Conservation (phyloP, 2,113 vertebrate genomes). For the Catagonus wagneri region DNA sequence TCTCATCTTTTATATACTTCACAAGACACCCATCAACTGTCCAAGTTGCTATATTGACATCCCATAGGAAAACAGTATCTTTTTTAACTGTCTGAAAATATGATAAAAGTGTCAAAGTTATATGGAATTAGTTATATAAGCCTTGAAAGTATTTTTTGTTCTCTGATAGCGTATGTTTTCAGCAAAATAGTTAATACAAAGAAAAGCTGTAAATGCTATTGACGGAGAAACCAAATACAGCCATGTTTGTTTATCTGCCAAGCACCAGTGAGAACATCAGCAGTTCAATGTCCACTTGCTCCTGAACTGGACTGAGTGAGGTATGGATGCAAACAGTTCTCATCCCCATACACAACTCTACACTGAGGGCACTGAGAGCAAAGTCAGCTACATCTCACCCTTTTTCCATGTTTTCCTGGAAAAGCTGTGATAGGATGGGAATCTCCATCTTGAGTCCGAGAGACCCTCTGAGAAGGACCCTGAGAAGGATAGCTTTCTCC, state of each 20-base stretch:
- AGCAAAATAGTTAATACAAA: neutral
- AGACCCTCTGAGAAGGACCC: neutral
- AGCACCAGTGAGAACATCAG: fast-evolving
- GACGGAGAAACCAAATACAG: neutral
- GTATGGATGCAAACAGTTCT: neutral
- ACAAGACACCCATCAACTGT: neutral
- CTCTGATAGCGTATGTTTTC: neutral
- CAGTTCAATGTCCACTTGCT: neutral
- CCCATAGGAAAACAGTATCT: neutral
- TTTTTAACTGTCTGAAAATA: conserved; percentile 51
- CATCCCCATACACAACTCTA: neutral
- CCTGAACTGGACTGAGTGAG: neutral
- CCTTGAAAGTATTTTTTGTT: conserved; percentile 2
- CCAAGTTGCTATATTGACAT: neutral
- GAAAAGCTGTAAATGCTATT: neutral
- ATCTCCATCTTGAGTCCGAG: neutral
- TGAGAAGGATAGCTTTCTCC: neutral
- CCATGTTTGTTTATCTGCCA: neutral
- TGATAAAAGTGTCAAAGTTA: neutral
- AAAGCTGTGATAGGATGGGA: neutral
- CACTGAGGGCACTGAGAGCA: neutral
- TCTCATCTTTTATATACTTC: neutral
- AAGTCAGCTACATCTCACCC: neutral
- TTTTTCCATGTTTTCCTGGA: neutral
- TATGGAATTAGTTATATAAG: neutral